A percentile compares a stretch with the other conserved stretches of the same genome.
Conservation (phyloP, 2,113 vertebrate species). For the Alces alces region DNA sequence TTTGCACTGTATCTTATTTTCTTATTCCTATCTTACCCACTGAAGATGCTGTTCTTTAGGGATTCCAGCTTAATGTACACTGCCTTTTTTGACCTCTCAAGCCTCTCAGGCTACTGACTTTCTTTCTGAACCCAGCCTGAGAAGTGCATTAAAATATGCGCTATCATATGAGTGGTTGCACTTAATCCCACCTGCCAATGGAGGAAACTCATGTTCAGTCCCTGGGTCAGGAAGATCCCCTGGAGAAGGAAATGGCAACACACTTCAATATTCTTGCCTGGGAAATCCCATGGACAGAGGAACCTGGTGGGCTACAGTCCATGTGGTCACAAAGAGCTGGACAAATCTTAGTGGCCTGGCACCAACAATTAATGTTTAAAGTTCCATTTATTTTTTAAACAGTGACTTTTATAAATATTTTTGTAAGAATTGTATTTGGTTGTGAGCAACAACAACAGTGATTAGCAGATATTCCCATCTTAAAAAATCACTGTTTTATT, state of each 20-base stretch:
- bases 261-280: not conserved
- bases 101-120: not conserved
- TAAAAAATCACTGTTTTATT: not conserved
- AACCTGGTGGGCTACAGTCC: not conserved
- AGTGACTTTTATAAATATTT: not conserved
- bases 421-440: not conserved
- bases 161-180: not conserved
- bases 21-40: not conserved
- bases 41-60: not conserved
- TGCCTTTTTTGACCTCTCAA: not conserved
- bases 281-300: not conserved
- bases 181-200: not conserved
- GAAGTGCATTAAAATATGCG: not conserved
- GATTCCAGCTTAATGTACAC: not conserved
- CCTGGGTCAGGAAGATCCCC: not conserved
- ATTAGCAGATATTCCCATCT: not conserved
- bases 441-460: not conserved
- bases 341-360: fast-evolving
- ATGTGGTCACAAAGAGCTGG: not conserved
- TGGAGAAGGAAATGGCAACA: not conserved
- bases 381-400: not conserved
- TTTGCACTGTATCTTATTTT: not conserved
- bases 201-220: not conserved
- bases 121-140: not conserved
- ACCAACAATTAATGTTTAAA: not conserved